phyloP scores from a whole-genome alignment of 2,888 invertebrate genomes.

The Polyommatus iphigenia region DNA sequence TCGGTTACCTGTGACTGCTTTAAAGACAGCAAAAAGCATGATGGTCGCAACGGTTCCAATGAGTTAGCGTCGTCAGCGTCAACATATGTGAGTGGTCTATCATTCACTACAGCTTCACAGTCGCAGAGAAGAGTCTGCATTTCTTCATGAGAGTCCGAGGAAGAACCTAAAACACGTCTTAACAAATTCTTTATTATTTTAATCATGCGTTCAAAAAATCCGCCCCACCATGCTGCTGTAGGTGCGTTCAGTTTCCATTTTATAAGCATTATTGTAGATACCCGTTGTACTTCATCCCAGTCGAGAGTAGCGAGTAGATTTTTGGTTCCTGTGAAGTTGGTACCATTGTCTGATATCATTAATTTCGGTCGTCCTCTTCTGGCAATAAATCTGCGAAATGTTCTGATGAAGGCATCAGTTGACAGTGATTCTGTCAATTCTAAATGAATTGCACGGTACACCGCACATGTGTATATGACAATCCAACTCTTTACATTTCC shows the following conservation, averaged over 20 bases:
- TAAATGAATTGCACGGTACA: neutral
- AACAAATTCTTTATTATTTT: neutral
- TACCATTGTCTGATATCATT: neutral
- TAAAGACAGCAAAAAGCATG: too few species aligned
- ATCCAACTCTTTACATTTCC: neutral
- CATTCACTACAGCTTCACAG: constrained; percentile 9
- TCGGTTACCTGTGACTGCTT: too few species aligned
- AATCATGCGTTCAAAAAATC: neutral
- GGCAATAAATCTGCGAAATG: neutral
- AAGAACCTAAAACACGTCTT: neutral
- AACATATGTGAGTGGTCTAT: neutral
- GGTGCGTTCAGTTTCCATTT: constrained; percentile 3
- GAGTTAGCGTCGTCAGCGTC: too few species aligned
- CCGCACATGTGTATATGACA: neutral
- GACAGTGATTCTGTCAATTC: neutral
- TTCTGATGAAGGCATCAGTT: neutral
- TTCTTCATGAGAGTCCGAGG: neutral
- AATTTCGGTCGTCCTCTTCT: neutral
- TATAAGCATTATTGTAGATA: neutral
- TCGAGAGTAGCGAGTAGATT: neutral
- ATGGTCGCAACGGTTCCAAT: too few species aligned
- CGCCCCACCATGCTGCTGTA: constrained; percentile 4
- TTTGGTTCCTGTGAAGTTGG: neutral
- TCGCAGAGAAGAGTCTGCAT: neutral
- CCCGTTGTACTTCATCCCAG: neutral